Evolutionary conservation across 2,113 vertebrate genomes (phyloP), one percentile per base, ranked within the genome.

Genomic region (Thermophis baileyi): DNA sequence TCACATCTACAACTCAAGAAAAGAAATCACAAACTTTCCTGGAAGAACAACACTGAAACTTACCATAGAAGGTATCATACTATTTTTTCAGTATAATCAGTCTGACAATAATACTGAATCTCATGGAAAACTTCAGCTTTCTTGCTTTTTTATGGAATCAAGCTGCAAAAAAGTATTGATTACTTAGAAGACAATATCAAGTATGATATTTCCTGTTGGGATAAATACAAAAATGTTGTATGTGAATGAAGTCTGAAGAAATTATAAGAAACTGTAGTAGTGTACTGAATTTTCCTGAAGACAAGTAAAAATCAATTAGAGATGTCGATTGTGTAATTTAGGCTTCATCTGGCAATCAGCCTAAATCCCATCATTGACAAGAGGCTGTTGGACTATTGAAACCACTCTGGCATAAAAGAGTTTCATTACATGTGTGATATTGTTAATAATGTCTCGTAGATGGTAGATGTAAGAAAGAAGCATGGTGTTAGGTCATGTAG

Each of bases 121-220:
- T 74, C 91, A 9, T 0, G 88, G 46, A 49, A 5, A 47, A 20
- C 2, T 94, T 55, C 63, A 85, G 47, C 50, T 92, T 89, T 50
- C 69, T 92, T n/a, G 49, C 18, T 81, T 40, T 88, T n/a, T 81
- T 85, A 51, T 93, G 91, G 85, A 91, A 49, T 55, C 93, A 89
- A 47, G 47, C 74, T 96, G 55, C 47, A 95, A 94, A 93, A 20
- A 89, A 53, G 63, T 74, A 91, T 47, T 94, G 95, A 91, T 92
- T 94, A 90, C 6, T 93, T 60, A 24, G 30, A 93, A 93, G 91
- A 86, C 55, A 87, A 91, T 0, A 0, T 54, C 92, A 92, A 91
- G 92, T 92, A 0, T 35, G 89, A 57, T 91, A 46, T 87, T 92
- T 69, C 87, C 93, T 90, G 20, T 20, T 12, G 27, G 81, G 92